phyloP scores from a whole-genome alignment of 2,888 invertebrate species.

The Ophioninae sp. region DNA sequence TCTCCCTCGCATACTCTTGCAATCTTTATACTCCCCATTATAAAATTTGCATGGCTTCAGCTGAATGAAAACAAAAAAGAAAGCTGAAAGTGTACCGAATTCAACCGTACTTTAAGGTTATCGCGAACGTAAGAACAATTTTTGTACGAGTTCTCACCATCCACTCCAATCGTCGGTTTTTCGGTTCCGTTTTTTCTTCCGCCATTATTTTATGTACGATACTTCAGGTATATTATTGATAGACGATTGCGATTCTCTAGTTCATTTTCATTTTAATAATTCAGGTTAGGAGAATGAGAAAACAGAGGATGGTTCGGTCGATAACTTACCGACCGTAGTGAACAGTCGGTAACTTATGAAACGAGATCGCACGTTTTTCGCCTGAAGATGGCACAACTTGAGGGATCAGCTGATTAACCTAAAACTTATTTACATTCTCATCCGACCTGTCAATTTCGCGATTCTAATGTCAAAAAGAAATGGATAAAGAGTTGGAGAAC shows the following conservation, averaged over 20 bases:
- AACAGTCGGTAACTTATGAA: neutral
- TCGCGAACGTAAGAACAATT: neutral
- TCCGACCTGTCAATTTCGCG: neutral
- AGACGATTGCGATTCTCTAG: neutral
- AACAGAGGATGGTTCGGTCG: too few species aligned
- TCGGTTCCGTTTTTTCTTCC: neutral
- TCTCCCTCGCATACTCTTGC: constrained; percentile 87
- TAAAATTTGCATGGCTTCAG: constrained; percentile 91
- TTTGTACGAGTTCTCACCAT: constrained; percentile 13
- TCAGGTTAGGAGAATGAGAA: too few species aligned
- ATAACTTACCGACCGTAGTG: too few species aligned
- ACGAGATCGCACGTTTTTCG: neutral
- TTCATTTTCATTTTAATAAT: neutral
- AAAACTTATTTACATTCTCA: neutral
- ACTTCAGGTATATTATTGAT: neutral
- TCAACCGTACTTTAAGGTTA: neutral
- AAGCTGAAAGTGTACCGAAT: neutral
- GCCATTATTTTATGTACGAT: constrained; percentile 18
- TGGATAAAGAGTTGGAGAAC: constrained; percentile 73
- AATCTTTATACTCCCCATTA: constrained; percentile 91
- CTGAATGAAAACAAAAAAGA: constrained; percentile 80
- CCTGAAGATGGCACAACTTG: neutral
- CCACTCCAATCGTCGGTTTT: constrained; percentile 23
- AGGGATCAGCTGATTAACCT: neutral
- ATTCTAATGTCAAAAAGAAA: constrained; percentile 60